A percentile compares a stretch with the other conserved stretches of the same genome.
Conservation (phyloP, 2,113 vertebrate species). For the Campylorhamphus procurvoides region DNA sequence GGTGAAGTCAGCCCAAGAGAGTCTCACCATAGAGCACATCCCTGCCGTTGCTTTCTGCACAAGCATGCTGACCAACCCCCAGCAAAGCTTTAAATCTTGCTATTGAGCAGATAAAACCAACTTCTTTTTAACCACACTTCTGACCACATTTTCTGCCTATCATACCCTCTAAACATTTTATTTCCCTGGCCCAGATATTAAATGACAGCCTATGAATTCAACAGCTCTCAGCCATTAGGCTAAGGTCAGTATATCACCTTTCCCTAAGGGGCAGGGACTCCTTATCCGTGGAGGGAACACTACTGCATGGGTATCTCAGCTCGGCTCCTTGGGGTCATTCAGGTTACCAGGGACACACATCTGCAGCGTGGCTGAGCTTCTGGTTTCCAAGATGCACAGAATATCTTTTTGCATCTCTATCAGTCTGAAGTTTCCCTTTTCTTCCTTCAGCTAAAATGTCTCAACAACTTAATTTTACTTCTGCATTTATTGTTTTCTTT, state of each 20-base stretch:
- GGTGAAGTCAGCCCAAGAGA: not conserved
- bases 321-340: not conserved
- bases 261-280: not conserved
- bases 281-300: not conserved
- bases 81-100: not conserved
- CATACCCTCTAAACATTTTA: not conserved
- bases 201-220: not conserved
- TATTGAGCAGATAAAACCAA: not conserved
- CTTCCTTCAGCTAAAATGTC: not conserved
- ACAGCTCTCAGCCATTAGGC: not conserved
- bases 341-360: not conserved
- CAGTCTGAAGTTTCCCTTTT: not conserved
- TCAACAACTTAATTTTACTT: not conserved
- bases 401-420: not conserved
- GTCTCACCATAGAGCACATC: not conserved
- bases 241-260: not conserved
- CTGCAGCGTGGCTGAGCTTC: not conserved
- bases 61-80: not conserved
- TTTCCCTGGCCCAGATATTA: not conserved
- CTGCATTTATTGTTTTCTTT: not conserved
- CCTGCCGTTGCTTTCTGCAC: accelerated
- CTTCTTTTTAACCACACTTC: not conserved
- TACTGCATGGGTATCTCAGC: not conserved
- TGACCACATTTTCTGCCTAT: not conserved
- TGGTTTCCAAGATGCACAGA: not conserved